Evolutionary conservation across 53 echinoderm and acorn worm species (phyloP).

Genomic region (Paracentrotus lividus): DNA sequence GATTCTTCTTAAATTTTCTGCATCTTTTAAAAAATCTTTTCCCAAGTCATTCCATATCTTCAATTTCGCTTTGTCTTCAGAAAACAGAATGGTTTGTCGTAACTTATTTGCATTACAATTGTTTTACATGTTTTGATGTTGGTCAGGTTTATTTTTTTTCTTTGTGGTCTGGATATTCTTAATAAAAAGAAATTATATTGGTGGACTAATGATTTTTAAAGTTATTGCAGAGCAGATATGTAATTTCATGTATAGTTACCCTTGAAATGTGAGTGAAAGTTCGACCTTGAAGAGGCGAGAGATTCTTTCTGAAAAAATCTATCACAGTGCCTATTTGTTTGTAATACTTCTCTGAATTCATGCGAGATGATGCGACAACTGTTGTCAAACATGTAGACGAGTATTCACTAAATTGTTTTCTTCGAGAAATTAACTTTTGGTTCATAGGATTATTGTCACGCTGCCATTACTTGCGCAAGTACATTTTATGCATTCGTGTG

Average conservation of each 20-base stretch:
- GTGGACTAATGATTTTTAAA: conserved; percentile 13
- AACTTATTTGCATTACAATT: not conserved
- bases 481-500: conserved; percentile 38
- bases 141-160: not conserved
- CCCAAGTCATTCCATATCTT: conserved; percentile 37
- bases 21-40: not conserved
- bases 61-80: not conserved
- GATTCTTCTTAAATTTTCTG: not conserved
- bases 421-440: not conserved
- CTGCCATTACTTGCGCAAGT: conserved; percentile 41
- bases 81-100: not conserved
- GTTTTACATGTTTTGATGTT: conserved; percentile 28
- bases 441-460: conserved; percentile 7
- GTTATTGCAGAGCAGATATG: not conserved
- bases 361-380: not conserved
- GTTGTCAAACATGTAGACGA: conserved; percentile 2
- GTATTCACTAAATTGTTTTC: conserved; percentile 14
- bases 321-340: conserved; percentile 45
- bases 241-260: not conserved
- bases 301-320: not conserved
- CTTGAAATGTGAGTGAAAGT: conserved; percentile 1
- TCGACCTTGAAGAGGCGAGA: conserved; percentile 3
- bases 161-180: not conserved
- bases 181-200: not conserved
- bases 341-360: not conserved